Evolutionary conservation across 2,113 vertebrate species (phyloP).

Genomic region (Phalacrocorax carbo): DNA sequence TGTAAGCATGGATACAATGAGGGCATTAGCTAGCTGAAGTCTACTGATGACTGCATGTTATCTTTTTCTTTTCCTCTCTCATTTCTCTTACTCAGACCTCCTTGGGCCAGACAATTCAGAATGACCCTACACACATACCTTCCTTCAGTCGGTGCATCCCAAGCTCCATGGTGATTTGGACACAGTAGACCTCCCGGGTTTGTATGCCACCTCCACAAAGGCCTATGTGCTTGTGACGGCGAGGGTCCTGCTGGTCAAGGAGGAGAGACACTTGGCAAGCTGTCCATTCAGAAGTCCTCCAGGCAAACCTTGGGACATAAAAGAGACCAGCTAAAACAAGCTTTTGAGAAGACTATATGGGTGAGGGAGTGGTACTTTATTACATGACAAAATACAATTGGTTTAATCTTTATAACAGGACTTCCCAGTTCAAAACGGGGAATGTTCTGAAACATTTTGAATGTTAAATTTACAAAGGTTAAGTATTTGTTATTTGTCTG

Average conservation of each 20-base stretch:
- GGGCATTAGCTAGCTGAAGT: neutral
- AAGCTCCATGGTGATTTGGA: conserved; percentile 70
- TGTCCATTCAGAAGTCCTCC: conserved; percentile 91
- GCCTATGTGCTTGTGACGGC: conserved; percentile 54
- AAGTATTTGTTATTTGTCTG: neutral
- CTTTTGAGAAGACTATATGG: neutral
- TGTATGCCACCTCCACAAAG: conserved; percentile 93
- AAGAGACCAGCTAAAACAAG: neutral
- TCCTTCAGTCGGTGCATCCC: conserved; percentile 77
- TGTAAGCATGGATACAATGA: neutral
- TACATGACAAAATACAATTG: neutral
- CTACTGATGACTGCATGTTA: neutral
- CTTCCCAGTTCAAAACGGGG: neutral
- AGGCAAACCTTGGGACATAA: conserved; percentile 81
- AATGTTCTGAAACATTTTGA: neutral
- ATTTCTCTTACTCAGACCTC: neutral
- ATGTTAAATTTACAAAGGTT: neutral
- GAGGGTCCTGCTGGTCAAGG: conserved; percentile 79
- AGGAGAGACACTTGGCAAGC: conserved; percentile 85
- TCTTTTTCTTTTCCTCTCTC: too few species aligned
- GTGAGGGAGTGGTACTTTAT: neutral
- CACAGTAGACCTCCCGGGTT: conserved; percentile 88
- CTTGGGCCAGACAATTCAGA: neutral
- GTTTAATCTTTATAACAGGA: neutral
- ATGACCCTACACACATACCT: conserved; percentile 65